phyloP scores from a whole-genome alignment of 2,888 invertebrate species.

The Pterostichus niger region DNA sequence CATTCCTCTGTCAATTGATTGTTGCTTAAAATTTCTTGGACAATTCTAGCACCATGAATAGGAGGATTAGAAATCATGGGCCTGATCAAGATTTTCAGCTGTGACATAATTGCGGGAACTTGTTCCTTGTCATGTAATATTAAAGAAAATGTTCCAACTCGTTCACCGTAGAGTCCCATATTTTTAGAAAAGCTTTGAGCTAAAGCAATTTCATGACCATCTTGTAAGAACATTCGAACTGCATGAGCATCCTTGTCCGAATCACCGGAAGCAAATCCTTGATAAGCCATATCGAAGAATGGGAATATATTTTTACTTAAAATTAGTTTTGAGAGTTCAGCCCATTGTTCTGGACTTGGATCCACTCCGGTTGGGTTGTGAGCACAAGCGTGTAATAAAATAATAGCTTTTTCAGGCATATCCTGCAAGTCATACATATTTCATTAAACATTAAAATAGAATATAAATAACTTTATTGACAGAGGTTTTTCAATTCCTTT shows the following conservation, averaged over 20 bases:
- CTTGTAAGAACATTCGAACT: constrained; percentile 90
- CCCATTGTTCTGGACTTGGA: constrained; percentile 93
- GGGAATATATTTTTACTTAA: constrained; percentile 91
- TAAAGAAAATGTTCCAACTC: constrained; percentile 93
- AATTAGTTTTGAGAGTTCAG: constrained; percentile 89
- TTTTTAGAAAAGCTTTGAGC: constrained; percentile 99
- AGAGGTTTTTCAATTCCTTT: neutral
- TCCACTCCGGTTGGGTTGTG: constrained; percentile 99
- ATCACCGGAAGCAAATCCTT: constrained; percentile 96
- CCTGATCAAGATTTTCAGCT: constrained; percentile 96
- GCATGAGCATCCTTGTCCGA: constrained; percentile 93
- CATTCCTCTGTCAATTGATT: constrained; percentile 85
- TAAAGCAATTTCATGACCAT: constrained; percentile 92
- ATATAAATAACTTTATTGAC: constrained; percentile 17
- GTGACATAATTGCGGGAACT: constrained; percentile 91
- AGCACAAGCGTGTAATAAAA: constrained; percentile 97
- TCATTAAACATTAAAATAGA: neutral
- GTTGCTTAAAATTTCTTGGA: constrained; percentile 89
- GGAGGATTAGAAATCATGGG: constrained; percentile 99
- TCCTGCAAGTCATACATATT: constrained; percentile 81
- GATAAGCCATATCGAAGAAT: constrained; percentile 99
- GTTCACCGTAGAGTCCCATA: constrained; percentile 95
- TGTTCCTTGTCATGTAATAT: constrained; percentile 88
- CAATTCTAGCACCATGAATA: constrained; percentile 94
- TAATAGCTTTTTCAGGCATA: constrained; percentile 93